Evolutionary conservation across 2,797 vertebrate genomes (phyloP).

Genomic region (Sebastes hopkinsi): DNA sequence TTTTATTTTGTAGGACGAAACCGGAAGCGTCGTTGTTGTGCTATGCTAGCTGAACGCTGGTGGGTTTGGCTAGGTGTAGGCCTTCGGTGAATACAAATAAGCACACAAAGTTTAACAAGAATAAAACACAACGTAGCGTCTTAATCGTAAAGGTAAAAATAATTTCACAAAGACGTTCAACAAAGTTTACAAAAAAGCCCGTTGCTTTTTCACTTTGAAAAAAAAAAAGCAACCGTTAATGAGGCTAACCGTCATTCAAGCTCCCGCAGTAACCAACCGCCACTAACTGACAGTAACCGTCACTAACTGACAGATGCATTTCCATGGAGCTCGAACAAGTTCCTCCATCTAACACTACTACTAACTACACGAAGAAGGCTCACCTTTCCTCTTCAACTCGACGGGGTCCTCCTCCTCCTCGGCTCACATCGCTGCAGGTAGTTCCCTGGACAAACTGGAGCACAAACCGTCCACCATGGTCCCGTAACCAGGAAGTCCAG

Average conservation of each 20-base stretch:
- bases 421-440: constrained; percentile 61
- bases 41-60: constrained; percentile 7
- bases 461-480: constrained; percentile 67
- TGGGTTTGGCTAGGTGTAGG: constrained; percentile 78
- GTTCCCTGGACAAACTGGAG: constrained; percentile 36
- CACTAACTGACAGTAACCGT: no score
- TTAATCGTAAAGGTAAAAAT: background rate
- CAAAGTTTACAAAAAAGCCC: background rate
- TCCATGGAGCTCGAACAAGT: no score
- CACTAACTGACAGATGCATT: no score
- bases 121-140: constrained; percentile 30
- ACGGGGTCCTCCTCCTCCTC: constrained; percentile 24
- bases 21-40: constrained; percentile 10
- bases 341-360: no score
- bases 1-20: constrained; percentile 51
- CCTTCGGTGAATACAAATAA: constrained; percentile 79
- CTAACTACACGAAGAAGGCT: constrained; percentile 14
- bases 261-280: constrained; percentile 42
- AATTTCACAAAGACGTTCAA: background rate
- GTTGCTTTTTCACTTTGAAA: constrained; percentile 28
- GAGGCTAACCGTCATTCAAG: constrained; percentile 63
- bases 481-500: constrained; percentile 82
- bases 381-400: constrained; percentile 70
- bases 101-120: constrained; percentile 76
- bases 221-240: constrained; percentile 22